phyloP scores from a whole-genome alignment of 2,113 vertebrate species.

The Crocuta crocuta region DNA sequence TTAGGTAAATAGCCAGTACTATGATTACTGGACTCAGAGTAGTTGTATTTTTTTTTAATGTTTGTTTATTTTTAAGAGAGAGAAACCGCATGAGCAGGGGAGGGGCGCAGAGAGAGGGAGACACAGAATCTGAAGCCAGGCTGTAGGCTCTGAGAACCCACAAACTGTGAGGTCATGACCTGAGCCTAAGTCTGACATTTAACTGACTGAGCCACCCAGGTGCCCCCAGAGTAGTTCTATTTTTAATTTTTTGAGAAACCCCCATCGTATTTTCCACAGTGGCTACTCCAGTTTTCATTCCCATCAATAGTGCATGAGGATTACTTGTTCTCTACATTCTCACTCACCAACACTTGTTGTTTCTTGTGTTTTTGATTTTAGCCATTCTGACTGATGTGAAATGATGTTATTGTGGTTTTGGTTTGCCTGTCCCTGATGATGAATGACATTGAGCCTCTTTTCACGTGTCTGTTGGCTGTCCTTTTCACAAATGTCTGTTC shows the following conservation, averaged over 20 bases:
- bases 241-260: background rate
- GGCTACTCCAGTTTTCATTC: background rate
- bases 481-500: background rate
- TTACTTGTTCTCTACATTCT: background rate
- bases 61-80: too few relatives aligned
- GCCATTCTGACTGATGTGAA: background rate
- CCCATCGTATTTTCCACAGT: background rate
- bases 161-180: too few relatives aligned
- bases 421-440: background rate
- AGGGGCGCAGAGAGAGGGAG: too few relatives aligned
- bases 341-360: background rate
- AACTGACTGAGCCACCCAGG: too few relatives aligned
- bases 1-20: background rate
- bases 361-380: background rate
- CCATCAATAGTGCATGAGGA: background rate
- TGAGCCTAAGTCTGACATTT: too few relatives aligned
- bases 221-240: background rate
- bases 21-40: background rate
- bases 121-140: too few relatives aligned
- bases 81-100: too few relatives aligned
- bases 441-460: background rate
- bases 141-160: too few relatives aligned
- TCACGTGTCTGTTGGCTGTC: background rate
- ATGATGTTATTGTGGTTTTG: background rate
- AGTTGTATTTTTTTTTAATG: background rate